Evolutionary conservation across 2,888 invertebrate genomes (phyloP), one percentile per base, ranked within the genome.

Genomic region (Drosophila mimica): DNA sequence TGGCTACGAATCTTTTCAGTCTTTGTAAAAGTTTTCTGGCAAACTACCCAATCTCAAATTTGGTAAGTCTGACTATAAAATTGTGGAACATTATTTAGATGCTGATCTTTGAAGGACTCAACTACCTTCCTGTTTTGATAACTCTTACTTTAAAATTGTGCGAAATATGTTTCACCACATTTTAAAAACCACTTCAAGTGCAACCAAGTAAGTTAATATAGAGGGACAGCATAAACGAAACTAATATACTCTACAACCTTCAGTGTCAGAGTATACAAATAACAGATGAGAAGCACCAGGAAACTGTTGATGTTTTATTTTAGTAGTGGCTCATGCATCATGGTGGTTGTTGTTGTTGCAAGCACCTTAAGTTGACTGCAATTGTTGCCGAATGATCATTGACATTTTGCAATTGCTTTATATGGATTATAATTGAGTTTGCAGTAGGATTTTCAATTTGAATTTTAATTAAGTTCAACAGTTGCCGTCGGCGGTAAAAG

Each of bases 401-500:
- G 72, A 72, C 54, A 68, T 54, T 71, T 73, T 52, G 66, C 57
- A 53, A 46, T 49, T 72, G 33, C 63, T n/a, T 66, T 30, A 46
- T 59, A 66, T 74, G 25, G 46, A 46, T 46, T 25, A 46, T 71
- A 68, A 79, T 64, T 66, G 68, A 79, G 49, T 67, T 76, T 83
- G 17, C 53, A 65, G 54, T 58, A 52, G 25, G 25, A 31, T 53
- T 60, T 68, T 40, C 40, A 31, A 36, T 56, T 51, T 53, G 11
- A 43, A 49, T 71, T 83, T 79, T 62, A 82, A 82, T 83, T 79
- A 68, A 77, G 31, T 53, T 70, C 52, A 53, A 38, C 57, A 49
- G 53, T 43, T 53, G 70, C 76, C 59, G 28, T 46, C 57, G 76
- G 82, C 82, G 69, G 79, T 76, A 84, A 79, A 84, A 79, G 77